Evolutionary conservation across 2,797 vertebrate genomes (phyloP), one percentile per base, ranked within the genome.

Genomic region (Decapterus maruadsi): DNA sequence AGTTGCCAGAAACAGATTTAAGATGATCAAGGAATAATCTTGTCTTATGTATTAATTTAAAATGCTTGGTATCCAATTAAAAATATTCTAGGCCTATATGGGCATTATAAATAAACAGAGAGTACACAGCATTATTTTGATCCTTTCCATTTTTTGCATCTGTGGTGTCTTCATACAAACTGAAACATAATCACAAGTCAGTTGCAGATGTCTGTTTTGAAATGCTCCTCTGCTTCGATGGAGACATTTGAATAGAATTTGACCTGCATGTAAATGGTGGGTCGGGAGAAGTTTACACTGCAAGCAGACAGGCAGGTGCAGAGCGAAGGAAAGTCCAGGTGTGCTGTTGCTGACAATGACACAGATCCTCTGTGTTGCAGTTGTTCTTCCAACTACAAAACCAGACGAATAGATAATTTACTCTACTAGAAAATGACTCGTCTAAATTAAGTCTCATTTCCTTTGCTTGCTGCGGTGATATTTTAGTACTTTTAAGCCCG

Each of bases 161-260:
- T 68, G 80, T 31, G 59, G 81, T 81, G 89, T 90, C 88, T 65
- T 80, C 92, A 94, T 83, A 89, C 93, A 95, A 95, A 94, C 82
- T 48, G 77, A 86, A 5, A 77, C 68, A 77, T 68, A 78, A 86
- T 77, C 71, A 74, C 74, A 68, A 84, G 78, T 89, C 82, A 75
- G 86, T 83, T 64, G 75, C 83, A 71, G 68, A 70, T 68, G 72
- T 82, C 75, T 94, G 93, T 88, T 95, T 92, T 87, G 90, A 92
- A 92, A 93, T 46, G 73, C 82, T 87, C 79, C 81, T 60, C 77
- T 88, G 91, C 90, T 91, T 85, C 87, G 90, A 89, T 58, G 78
- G 79, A 70, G 62, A 40, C 72, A 95, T 96, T 96, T 96, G 95
- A 95, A 94, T 95, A 90, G 89, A 85, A 92, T 95, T 90, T 91